A percentile compares a stretch with the other conserved stretches of the same genome.
phyloP scores from a whole-genome alignment of 2,888 invertebrate species.

The Pilophorus perplexus region DNA sequence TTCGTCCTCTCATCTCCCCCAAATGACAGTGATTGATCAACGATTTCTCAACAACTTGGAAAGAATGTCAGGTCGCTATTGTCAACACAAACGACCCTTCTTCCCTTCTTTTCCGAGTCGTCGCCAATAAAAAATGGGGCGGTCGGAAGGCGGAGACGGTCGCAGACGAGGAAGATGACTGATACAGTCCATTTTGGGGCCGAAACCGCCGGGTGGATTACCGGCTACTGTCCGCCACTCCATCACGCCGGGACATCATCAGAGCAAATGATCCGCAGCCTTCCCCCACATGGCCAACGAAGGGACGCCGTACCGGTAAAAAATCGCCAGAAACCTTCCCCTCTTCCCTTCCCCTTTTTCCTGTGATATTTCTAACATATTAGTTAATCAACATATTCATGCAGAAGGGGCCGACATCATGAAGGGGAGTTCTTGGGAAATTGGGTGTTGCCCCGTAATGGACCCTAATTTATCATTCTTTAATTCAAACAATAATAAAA shows the following conservation, averaged over 20 bases:
- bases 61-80: constrained; percentile 11
- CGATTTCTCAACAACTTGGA: constrained; percentile 21
- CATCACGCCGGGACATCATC: constrained; percentile 20
- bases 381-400: constrained; percentile 40
- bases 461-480: constrained; percentile 30
- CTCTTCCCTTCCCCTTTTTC: not conserved
- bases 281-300: too few species aligned
- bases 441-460: constrained; percentile 11
- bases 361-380: constrained; percentile 26
- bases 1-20: not conserved
- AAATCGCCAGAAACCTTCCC: constrained; percentile 5
- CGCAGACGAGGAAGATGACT: too few species aligned
- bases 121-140: constrained; percentile 35
- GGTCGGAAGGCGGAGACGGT: too few species aligned
- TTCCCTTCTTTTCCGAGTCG: constrained; percentile 7
- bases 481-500: constrained; percentile 34
- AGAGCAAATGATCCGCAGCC: constrained; percentile 36
- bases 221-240: constrained; percentile 8
- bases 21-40: constrained; percentile 26
- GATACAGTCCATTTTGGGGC: constrained; percentile 25
- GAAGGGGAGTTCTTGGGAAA: not conserved
- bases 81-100: not conserved
- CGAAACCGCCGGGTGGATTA: constrained; percentile 33
- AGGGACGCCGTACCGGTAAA: constrained; percentile 25
- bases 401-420: not conserved